These are phyloP conservation scores for Autographa pulchrina DNA, from an alignment of 2,888 invertebrate species.

Conservation along the genomic window DNA sequence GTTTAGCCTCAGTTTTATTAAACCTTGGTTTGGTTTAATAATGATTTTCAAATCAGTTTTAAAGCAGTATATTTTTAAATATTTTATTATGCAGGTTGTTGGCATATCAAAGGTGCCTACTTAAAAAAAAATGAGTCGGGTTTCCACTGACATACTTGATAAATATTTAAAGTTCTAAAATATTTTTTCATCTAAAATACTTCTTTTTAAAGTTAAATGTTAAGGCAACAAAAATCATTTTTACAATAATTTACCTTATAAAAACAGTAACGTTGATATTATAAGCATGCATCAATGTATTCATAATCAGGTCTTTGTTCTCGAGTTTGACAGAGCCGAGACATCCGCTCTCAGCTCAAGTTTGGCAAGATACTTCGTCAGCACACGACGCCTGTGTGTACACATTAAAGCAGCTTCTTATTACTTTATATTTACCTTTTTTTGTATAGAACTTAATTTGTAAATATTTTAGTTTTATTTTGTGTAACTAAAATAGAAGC, in stretches of 20 bases:
- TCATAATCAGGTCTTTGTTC: constrained; percentile 80
- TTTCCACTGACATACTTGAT: too few species aligned
- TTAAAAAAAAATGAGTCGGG: too few species aligned
- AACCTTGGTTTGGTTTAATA: too few species aligned
- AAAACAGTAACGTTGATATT: constrained; percentile 24
- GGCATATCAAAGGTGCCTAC: too few species aligned
- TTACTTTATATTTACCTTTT: constrained; percentile 3
- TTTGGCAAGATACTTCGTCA: constrained; percentile 87
- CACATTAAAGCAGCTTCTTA: constrained; percentile 52
- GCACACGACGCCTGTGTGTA: constrained; percentile 72
- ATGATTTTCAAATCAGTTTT: too few species aligned
- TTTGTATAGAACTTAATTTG: not conserved
- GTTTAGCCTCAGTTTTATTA: too few species aligned
- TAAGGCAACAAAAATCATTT: not conserved
- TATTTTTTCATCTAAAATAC: constrained; percentile 11
- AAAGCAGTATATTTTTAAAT: too few species aligned
- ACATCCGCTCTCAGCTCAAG: constrained; percentile 81
- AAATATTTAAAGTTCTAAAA: too few species aligned
- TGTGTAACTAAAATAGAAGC: too few species aligned
- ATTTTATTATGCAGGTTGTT: too few species aligned
- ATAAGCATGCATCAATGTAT: constrained; percentile 59
- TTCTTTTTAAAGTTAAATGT: not conserved
- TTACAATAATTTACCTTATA: not conserved
- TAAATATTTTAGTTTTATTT: not conserved
- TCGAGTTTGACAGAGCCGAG: constrained; percentile 82